Conservation (phyloP, 1,140 invertebrate species). For the Elysia chlorotica region DNA sequence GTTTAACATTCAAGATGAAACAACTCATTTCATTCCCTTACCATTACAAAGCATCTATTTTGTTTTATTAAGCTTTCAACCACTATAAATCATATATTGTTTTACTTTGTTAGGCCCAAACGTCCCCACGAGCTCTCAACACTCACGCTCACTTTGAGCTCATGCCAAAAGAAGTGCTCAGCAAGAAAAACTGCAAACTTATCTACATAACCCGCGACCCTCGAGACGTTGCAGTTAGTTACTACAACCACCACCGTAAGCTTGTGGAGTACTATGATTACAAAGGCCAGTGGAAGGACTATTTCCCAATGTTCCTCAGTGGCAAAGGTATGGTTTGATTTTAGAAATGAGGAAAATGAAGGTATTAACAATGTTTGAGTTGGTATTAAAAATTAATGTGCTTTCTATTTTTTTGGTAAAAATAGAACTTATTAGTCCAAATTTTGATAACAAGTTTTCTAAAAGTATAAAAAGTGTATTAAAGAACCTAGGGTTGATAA, state of each 20-base stretch:
- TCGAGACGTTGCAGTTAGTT: constrained; percentile 38
- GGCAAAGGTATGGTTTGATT: constrained; percentile 34
- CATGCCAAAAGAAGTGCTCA: constrained; percentile 31
- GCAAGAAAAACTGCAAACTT: constrained; percentile 37
- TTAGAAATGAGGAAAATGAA: neutral
- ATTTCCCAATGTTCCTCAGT: constrained; percentile 32
- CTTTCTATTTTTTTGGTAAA: neutral
- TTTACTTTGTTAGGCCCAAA: no score
- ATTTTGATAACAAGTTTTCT: no score
- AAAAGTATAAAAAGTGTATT: no score
- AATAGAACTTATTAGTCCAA: neutral
- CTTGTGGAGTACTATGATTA: constrained; percentile 37
- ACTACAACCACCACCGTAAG: constrained; percentile 35
- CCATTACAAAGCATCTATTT: no score
- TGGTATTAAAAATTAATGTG: neutral
- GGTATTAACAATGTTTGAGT: neutral
- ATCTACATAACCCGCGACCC: constrained; percentile 39
- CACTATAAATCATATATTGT: no score
- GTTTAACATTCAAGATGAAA: no score
- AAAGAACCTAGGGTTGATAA: no score
- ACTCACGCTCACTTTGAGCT: constrained; percentile 35
- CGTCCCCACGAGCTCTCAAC: constrained; percentile 44
- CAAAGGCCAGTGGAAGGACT: constrained; percentile 40
- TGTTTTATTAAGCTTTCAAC: no score
- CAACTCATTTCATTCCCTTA: no score